Evolutionary conservation across 2,113 vertebrate species (phyloP).

Genomic region (Pristiophorus japonicus): DNA sequence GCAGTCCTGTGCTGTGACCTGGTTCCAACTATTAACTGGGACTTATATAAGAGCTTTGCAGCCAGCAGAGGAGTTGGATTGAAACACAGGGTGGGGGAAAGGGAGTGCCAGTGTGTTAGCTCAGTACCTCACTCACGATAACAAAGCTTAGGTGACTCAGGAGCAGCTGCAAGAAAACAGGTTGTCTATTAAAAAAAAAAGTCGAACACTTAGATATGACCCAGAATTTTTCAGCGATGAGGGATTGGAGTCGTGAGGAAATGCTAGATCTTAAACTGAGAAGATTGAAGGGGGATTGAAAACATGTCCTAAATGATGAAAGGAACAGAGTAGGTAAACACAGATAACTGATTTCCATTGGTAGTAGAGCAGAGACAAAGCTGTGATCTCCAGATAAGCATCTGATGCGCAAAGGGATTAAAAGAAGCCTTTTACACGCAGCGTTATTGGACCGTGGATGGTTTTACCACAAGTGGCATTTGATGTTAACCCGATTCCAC

Average conservation of each 20-base stretch:
- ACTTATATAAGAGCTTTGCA: background rate
- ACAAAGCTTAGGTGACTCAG: background rate
- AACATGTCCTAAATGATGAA: background rate
- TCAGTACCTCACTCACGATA: background rate
- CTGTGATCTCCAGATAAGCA: background rate
- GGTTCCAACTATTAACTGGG: background rate
- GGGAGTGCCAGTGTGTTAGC: background rate
- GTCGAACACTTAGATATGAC: background rate
- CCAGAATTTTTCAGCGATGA: background rate
- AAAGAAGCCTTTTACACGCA: background rate
- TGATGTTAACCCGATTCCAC: background rate
- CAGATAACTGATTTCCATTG: background rate
- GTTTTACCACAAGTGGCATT: background rate
- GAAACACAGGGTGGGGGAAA: background rate
- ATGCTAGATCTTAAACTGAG: background rate
- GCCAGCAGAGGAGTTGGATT: background rate
- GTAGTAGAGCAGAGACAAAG: background rate
- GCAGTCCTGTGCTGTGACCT: background rate
- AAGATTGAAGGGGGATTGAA: background rate
- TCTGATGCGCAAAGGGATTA: background rate
- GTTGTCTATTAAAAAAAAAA: background rate
- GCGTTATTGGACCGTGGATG: background rate
- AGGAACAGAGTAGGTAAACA: background rate
- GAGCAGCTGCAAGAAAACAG: background rate
- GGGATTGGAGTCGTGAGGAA: background rate